Evolutionary conservation across 2,888 invertebrate species (phyloP), one percentile per base, ranked within the genome.

Genomic region (Gymnocheta viridis): DNA sequence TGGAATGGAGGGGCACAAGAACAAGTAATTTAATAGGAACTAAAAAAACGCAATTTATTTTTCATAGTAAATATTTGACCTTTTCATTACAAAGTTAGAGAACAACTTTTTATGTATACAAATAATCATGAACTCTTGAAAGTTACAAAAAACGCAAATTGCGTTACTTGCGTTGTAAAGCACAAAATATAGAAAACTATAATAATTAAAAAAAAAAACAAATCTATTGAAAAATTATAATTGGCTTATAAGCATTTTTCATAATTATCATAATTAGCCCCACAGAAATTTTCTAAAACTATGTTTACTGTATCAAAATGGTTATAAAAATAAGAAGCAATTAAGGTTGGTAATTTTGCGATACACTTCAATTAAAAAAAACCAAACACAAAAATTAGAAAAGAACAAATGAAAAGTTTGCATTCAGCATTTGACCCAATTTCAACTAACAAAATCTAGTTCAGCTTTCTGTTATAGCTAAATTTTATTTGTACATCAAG

Each of bases 21-120:
- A 24, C 22, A 69, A 51, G 22, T 44, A 24, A 70, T 79, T 67
- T 7, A 54, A 44, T 29, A 78, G 51, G n/a, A 51, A 70, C 5
- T 49, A 14, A 29, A 41, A 38, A 49, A 35, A 51, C 14, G 49
- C 51, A 54, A 62, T 44, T 60, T 51, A 69, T 82, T 56, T 67
- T 66, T 77, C 41, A 70, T 70, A 56, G 44, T 32, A 67, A 58
- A n/a, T 67, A 19, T 58, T 78, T 82, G 62, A 82, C 78, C 78
- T 62, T 78, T 78, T 54, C 19, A 38, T 69, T 67, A 62, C 35
- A 47, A 79, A 56, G 51, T 73, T 51, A 66, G 66, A 49, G 38
- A 80, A 73, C 44, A 72, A 58, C 17, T 22, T 14, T 73, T 60
- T 51, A 14, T 38, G 47, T 60, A 74, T 51, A 67, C 67, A 81